Evolutionary conservation across 2,888 invertebrate species (phyloP).

Genomic region (Cecidostiba fungosa): DNA sequence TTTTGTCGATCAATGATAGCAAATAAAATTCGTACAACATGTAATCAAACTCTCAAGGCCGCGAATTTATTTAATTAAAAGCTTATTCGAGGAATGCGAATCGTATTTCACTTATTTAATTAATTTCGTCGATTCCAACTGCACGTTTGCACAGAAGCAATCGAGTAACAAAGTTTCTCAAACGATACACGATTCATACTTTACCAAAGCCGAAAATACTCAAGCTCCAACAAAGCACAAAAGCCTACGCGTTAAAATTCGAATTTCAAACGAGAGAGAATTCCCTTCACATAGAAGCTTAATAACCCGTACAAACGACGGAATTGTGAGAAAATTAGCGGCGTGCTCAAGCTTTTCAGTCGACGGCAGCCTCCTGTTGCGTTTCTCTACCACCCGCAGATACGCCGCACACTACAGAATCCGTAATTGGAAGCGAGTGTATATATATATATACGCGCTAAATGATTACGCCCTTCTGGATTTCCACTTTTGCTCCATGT

Average conservation of each 20-base stretch:
- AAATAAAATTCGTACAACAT: background rate
- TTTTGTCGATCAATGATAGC: background rate
- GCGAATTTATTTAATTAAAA: background rate
- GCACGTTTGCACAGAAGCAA: too few relatives aligned
- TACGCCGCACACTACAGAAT: background rate
- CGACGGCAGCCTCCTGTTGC: background rate
- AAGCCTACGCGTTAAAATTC: background rate
- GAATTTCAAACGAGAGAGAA: background rate
- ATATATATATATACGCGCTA: background rate
- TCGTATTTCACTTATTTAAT: background rate
- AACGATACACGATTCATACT: background rate
- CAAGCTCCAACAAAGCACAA: background rate
- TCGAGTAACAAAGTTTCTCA: background rate
- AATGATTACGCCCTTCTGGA: background rate
- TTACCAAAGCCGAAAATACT: background rate
- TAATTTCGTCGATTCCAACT: background rate
- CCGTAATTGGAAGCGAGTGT: background rate
- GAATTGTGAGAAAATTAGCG: constrained; percentile 32
- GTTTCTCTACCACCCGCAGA: background rate
- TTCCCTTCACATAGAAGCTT: background rate
- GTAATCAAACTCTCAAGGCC: background rate
- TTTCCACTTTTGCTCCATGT: background rate
- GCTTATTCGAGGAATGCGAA: background rate
- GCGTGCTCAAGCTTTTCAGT: background rate
- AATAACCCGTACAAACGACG: constrained; percentile 20